phyloP scores from a whole-genome alignment of 2,888 invertebrate genomes.

The Lepidochrysops patricia region DNA sequence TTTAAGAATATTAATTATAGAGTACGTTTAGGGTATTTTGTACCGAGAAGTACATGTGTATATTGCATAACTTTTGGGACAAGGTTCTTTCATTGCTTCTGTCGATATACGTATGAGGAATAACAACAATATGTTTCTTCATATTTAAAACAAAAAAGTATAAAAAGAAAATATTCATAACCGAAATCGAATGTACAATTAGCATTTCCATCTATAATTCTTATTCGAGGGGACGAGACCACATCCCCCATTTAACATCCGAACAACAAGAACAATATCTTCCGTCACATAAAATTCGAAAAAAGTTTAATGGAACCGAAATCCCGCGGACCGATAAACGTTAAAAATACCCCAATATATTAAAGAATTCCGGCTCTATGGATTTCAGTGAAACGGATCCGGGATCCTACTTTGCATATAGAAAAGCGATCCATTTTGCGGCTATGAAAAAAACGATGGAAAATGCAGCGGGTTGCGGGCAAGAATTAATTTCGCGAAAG shows the following conservation, averaged over 20 bases:
- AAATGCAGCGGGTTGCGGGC: conserved; percentile 58
- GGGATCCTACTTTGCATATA: conserved; percentile 51
- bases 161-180: conserved; percentile 8
- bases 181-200: conserved; percentile 25
- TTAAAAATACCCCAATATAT: conserved; percentile 60
- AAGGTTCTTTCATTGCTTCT: too few species aligned
- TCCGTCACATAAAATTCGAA: conserved; percentile 68
- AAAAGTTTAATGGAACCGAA: conserved; percentile 63
- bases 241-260: conserved; percentile 29
- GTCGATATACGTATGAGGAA: too few species aligned
- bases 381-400: conserved; percentile 53
- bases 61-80: too few species aligned
- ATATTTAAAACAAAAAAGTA: background rate
- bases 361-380: conserved; percentile 50
- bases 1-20: background rate
- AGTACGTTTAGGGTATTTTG: too few species aligned
- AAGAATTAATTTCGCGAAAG: conserved; percentile 69
- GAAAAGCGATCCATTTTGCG: conserved; percentile 46
- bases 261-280: conserved; percentile 56
- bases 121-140: too few species aligned
- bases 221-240: conserved; percentile 20
- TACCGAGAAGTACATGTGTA: too few species aligned
- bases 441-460: conserved; percentile 30
- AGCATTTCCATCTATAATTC: conserved; percentile 27
- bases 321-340: conserved; percentile 61